Percentiles rank a stretch among this genome's conserved stretches.
phyloP scores from a whole-genome alignment of 2,113 vertebrate genomes.

The Leptobrachium leishanense region DNA sequence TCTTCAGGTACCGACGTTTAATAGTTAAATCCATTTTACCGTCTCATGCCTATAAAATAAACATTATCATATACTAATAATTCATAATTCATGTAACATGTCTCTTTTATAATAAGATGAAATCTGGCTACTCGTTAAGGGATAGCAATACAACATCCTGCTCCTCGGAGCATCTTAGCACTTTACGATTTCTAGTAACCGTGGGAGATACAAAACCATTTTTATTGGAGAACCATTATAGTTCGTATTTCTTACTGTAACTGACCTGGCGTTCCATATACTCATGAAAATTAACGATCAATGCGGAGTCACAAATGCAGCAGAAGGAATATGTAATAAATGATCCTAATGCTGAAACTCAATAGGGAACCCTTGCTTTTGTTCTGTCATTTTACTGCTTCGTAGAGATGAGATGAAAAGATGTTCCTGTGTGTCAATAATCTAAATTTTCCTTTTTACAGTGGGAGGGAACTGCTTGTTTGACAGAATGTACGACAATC shows the following conservation, averaged over 20 bases:
- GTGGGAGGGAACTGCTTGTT: too few species aligned
- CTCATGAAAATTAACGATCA: too few species aligned
- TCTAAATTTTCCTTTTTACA: too few species aligned
- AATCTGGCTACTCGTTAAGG: too few species aligned
- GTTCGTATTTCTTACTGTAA: conserved; percentile 3
- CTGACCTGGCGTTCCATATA: not conserved
- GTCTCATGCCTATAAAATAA: conserved; percentile 1
- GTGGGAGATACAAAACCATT: not conserved
- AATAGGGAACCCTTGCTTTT: too few species aligned
- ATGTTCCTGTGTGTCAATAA: too few species aligned
- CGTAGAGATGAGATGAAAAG: too few species aligned
- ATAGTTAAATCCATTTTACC: not conserved
- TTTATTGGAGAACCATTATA: not conserved
- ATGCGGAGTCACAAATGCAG: too few species aligned
- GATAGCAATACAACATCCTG: not conserved
- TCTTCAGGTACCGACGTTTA: not conserved
- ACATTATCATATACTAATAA: conserved; percentile 14
- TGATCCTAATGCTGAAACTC: too few species aligned
- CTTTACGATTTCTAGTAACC: not conserved
- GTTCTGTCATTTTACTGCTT: too few species aligned
- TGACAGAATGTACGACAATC: too few species aligned
- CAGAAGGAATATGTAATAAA: too few species aligned
- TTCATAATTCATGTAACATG: not conserved
- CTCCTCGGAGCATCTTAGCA: not conserved
- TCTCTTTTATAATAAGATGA: not conserved